Base-by-base conservation (phyloP, 2,113 vertebrate genomes). In the Cisticola juncidis region DNA sequence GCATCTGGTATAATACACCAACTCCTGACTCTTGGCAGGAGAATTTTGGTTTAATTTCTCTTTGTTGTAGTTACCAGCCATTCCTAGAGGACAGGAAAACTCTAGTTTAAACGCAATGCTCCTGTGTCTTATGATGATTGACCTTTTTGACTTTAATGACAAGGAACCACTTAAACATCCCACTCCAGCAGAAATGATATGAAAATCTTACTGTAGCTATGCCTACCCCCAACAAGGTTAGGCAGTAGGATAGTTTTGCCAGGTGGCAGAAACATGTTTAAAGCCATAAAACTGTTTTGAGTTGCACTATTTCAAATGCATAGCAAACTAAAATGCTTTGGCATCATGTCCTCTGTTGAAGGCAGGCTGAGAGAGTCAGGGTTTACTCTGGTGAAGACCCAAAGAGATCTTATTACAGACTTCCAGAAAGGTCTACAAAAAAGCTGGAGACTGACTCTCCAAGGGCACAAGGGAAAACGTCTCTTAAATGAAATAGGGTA, bases 281-380 rank as follows among this genome's bases (percentile, higher is more conserved):
- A 28, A 54, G 14, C 5, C 5, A 35, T 12, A n/a, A 31, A 18
- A 40, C 5, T 24, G 9, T 2, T 44, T 31, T 53, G 44, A 31
- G 14, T 48, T 58, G 13, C 13, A 8, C 2, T 74, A 2, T 70
- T 70, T 73, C 42, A 65, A 28, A 15, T 8, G 3, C 0, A 0
- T 44, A 26, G 24, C 35, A 78, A 81, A 79, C 2, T 5, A 35
- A 87, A 86, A 26, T 23, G 12, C 2, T 79, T 81, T 21, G 31
- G 19, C 53, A 61, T 47, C 15, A 29, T 36, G 12, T 44, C 33
- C 7, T 24, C 19, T 51, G 4, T 6, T 21, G 45, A 58, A 58
- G 19, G 13, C 33, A 36, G 26, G 19, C 15, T 38, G 22, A 86
- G 54, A 26, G 18, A 68, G 23, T 3, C 38, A 9, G 35, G 2